Evolutionary conservation across 2,797 vertebrate species (phyloP), one percentile per base, ranked within the genome.

Genomic region (Enteromius thamalakanensis): DNA sequence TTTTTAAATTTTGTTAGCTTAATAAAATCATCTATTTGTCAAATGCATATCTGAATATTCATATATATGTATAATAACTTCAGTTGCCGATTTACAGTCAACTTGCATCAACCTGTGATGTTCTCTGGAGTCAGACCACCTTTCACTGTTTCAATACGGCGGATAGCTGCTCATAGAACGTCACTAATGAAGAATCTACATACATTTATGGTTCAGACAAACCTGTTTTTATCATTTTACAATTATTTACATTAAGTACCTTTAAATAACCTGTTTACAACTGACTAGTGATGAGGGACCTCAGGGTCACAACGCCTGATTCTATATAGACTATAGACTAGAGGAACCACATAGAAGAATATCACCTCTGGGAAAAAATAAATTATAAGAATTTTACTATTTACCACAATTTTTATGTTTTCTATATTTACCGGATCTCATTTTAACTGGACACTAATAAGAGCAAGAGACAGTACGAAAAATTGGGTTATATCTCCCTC

Each of bases 401-500:
- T 37, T 37, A 37, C 5, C 7, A 37, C 37, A 37, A 37, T 34
- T 60, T 51, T 75, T 4, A 55, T 76, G 10, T 76, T 42, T 60
- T 42, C 4, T 4, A 72, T 19, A 42, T 76, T 17, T 1, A 19
- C 10, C 8, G 8, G 2, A 60, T 76, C 12, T 40, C 6, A 47
- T 47, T 71, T 45, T 9, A 53, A 9, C 32, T 14, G 10, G 1
- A 51, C 29, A 14, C 23, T 29, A 37, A n/a, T 29, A 8, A n/a
- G 17, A 15, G 11, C 3, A 15, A 69, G 34, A 23, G 76, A 12
- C 11, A 55, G 17, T 29, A 7, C 15, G 21, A 34, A 81, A 10
- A 42, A 49, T 45, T 51, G 55, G 60, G 68, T 53, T 81, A 29
- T 76, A 71, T 45, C 77, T 62, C 85, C 75, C 80, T 86, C 85